Base-by-base conservation (phyloP, 2,888 invertebrate genomes). In the Cremastinae sp. region DNA sequence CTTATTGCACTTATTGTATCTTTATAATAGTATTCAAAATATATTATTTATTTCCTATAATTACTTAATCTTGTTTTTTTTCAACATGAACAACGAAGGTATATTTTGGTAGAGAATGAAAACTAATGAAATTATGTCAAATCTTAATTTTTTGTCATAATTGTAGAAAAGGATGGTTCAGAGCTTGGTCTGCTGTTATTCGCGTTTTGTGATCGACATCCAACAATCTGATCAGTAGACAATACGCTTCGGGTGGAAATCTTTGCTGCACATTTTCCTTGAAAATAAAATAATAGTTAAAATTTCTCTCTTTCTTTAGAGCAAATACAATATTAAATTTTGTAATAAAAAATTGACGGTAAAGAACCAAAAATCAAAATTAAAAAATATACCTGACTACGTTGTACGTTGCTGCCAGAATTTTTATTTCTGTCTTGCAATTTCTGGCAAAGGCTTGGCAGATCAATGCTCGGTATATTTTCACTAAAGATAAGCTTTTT, bases 191-290 rank as follows among this genome's bases (percentile, higher is more conserved):
- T 35, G 97, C 97, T 8, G 94, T 92, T 78, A 94, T 92, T 82
- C 97, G 92, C 37, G 92, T 91, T 83, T 91, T 91, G n/a, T 96
- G 95, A 91, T 96, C 93, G n/a, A 96, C 92, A 87, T 95, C 95
- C 82, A 97, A 90, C 82, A 97, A 91, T 62, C 91, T 92, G 79
- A 91, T 90, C 70, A 96, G 91, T 79, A 97, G 91, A 85, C 95
- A 92, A 90, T 94, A 96, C 0, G 96, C 96, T 78, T 92, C 91
- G 83, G 92, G 91, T 18, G 96, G 95, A 90, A 94, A 95, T 51
- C 82, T 85, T 76, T 65, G 79, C 43, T 75, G 71, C 73, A 71
- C 45, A 73, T 78, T 47, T 71, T 75, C 85, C 90, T 86, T 79
- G 72, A 82, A 81, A 55, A 58, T 47, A 62, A 68, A 14, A 62